phyloP scores from a whole-genome alignment of 2,797 vertebrate species.

The Hipposideros larvatus region DNA sequence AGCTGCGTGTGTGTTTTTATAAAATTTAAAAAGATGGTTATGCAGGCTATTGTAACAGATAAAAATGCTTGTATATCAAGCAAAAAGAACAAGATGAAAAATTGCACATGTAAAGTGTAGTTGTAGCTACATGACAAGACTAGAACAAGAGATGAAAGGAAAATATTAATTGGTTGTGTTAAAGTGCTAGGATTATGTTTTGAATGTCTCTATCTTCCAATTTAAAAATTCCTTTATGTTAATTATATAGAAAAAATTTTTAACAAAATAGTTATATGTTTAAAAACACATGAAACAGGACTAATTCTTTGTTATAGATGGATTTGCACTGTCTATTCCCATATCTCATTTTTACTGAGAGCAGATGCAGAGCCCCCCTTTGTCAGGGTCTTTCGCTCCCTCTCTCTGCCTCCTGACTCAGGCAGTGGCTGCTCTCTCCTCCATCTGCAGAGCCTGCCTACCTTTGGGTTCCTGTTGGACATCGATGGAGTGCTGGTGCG shows the following conservation, averaged over 20 bases:
- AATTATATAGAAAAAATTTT: not conserved
- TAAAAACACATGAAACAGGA: not conserved
- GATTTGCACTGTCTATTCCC: not conserved
- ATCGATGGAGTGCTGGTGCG: slow-evolving; percentile 97
- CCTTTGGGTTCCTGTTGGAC: slow-evolving; percentile 96
- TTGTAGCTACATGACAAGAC: not conserved
- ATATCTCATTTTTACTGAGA: not conserved
- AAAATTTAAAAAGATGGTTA: not conserved
- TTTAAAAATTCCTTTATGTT: not conserved
- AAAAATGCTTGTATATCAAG: slow-evolving; percentile 22
- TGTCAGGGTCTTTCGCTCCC: not conserved
- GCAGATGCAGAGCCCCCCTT: not conserved
- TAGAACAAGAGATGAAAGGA: not conserved
- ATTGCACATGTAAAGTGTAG: not conserved
- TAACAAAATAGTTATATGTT: not conserved
- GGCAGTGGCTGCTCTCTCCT: not conserved
- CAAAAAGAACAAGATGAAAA: not conserved
- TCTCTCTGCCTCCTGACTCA: not conserved
- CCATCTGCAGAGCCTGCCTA: slow-evolving; percentile 81
- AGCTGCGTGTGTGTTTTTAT: not conserved
- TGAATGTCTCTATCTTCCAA: not conserved
- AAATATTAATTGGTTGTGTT: not conserved
- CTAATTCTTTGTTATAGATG: not conserved
- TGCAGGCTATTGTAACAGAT: not conserved
- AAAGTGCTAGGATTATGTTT: slow-evolving; percentile 13